phyloP scores from a whole-genome alignment of 2,113 vertebrate genomes.

The Pampusana beccarii region DNA sequence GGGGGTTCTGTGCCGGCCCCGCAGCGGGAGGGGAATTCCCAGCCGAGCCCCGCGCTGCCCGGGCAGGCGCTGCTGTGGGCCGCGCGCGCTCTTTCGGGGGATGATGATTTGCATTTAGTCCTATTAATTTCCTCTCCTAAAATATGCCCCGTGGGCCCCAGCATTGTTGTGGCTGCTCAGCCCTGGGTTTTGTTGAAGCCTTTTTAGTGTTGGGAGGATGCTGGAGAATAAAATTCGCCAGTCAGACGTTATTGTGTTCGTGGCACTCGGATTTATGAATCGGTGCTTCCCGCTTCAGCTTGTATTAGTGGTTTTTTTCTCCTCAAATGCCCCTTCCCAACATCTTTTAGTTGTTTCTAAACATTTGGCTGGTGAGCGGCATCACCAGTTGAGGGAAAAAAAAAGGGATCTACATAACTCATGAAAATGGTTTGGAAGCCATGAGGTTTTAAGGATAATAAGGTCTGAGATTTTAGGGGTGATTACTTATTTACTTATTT shows the following conservation, averaged over 20 bases:
- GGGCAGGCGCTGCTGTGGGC: neutral
- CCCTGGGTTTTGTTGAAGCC: neutral
- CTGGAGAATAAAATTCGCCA: neutral
- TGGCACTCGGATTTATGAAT: neutral
- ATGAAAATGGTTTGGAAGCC: neutral
- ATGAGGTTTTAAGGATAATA: neutral
- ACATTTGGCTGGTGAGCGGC: neutral
- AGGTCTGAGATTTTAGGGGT: neutral
- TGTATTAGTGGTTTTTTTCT: neutral
- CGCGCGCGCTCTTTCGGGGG: neutral
- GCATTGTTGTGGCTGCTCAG: constrained; percentile 17
- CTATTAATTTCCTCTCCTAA: constrained; percentile 33
- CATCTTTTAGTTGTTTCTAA: neutral
- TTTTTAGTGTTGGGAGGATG: neutral
- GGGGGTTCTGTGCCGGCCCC: neutral
- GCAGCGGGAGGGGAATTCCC: constrained; percentile 47
- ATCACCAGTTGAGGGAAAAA: neutral
- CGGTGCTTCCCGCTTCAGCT: neutral
- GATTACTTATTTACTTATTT: neutral
- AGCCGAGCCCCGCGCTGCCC: neutral
- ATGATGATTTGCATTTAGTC: neutral
- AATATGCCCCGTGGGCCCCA: neutral
- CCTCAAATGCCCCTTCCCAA: neutral
- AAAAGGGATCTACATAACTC: neutral
- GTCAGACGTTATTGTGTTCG: fast-evolving